Evolutionary conservation across 2,888 invertebrate genomes (phyloP).

Genomic region (Branchellion lobata): DNA sequence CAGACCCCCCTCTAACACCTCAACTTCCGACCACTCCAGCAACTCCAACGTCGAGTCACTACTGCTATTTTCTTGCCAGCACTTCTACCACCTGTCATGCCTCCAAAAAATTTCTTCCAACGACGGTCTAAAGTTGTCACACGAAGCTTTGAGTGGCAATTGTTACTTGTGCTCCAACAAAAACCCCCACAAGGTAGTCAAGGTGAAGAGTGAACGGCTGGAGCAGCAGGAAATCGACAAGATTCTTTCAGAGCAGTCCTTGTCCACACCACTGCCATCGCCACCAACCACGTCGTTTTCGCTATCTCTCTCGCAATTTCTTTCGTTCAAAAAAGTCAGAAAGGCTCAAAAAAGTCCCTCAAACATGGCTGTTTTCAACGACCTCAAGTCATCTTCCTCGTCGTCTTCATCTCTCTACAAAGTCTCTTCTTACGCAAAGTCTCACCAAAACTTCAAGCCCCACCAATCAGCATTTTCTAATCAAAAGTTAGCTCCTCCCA

Average conservation of each 20-base stretch:
- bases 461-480: background rate
- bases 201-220: background rate
- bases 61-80: constrained; percentile 61
- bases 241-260: background rate
- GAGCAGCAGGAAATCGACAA: background rate
- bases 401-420: constrained; percentile 2
- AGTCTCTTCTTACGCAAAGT: background rate
- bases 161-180: background rate
- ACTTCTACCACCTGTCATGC: constrained; percentile 59
- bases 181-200: background rate
- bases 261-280: background rate
- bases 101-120: constrained; percentile 48
- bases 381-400: background rate
- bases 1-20: background rate
- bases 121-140: background rate
- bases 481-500: constrained; percentile 1
- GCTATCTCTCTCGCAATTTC: background rate
- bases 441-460: background rate
- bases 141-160: background rate
- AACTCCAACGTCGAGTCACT: constrained; percentile 54
- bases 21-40: background rate
- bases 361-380: background rate
- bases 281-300: background rate
- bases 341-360: background rate
- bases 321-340: background rate